Conservation (phyloP, 37 sponge, comb jelly and placozoan genomes). For the Halichondria panicea region DNA sequence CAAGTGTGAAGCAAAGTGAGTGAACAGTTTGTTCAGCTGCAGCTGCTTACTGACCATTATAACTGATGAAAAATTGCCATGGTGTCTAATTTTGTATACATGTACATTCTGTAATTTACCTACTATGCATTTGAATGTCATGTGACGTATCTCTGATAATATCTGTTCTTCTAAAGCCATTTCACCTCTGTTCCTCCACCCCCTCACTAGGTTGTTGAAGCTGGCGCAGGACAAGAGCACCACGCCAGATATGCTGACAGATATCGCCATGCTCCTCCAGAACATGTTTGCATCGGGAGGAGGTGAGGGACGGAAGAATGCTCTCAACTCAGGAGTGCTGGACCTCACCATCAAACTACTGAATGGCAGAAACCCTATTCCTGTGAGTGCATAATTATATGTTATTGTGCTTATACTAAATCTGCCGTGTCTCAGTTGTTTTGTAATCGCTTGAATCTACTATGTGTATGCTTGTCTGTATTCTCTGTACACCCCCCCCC, state of each 20-base stretch:
- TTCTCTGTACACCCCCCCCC: background rate
- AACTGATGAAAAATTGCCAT: no score
- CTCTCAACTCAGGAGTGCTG: constrained; percentile 76
- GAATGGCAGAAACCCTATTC: constrained; percentile 71
- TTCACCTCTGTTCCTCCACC: background rate
- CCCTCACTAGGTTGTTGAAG: constrained; percentile 13
- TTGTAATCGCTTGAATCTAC: background rate
- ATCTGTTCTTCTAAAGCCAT: no score
- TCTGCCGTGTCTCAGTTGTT: no score
- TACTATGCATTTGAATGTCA: no score
- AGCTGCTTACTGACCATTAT: no score
- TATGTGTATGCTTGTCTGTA: background rate
- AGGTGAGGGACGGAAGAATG: constrained; percentile 66
- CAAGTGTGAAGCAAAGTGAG: constrained; percentile 34
- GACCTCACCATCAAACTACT: constrained; percentile 79
- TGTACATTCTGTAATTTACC: no score
- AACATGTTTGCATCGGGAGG: constrained; percentile 72
- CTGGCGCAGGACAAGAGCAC: constrained; percentile 37
- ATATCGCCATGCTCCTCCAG: constrained; percentile 55
- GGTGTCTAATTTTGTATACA: no score
- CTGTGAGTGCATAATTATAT: no score
- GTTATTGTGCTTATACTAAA: no score
- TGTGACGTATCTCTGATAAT: no score
- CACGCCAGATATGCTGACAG: constrained; percentile 20
- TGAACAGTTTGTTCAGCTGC: background rate